phyloP scores from a whole-genome alignment of 2,113 vertebrate species.

The Odontophorus gujanensis region DNA sequence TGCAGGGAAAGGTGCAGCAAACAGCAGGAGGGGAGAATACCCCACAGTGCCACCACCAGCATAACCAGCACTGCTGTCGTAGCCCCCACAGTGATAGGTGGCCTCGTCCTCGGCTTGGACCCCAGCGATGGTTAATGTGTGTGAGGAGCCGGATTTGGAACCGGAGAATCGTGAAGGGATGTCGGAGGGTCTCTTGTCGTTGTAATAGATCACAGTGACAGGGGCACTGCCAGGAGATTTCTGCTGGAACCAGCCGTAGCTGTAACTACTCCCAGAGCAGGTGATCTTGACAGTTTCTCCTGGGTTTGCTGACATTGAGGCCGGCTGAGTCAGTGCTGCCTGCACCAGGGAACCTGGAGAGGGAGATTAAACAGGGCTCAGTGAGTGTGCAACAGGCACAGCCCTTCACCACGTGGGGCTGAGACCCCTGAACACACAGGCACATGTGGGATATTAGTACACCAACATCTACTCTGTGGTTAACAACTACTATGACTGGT shows the following conservation, averaged over 20 bases:
- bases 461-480: too few relatives aligned
- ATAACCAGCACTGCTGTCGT: fast-evolving
- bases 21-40: too few relatives aligned
- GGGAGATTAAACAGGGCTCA: background rate
- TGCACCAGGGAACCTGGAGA: background rate
- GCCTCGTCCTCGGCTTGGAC: too few relatives aligned
- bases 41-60: too few relatives aligned
- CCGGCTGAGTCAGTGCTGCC: background rate
- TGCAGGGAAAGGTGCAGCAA: too few relatives aligned
- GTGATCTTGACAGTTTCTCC: background rate
- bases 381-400: background rate
- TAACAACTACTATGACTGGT: background rate
- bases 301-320: fast-evolving
- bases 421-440: too few relatives aligned
- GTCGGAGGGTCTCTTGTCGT: fast-evolving
- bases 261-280: background rate
- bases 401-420: too few relatives aligned
- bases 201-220: fast-evolving
- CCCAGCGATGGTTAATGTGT: background rate
- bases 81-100: background rate
- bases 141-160: fast-evolving
- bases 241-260: background rate
- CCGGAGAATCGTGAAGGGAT: background rate
- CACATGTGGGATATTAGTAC: too few relatives aligned
- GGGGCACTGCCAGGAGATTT: background rate